Evolutionary conservation across 1,140 invertebrate species (phyloP).

Genomic region (Zaprionus kolodkinae): DNA sequence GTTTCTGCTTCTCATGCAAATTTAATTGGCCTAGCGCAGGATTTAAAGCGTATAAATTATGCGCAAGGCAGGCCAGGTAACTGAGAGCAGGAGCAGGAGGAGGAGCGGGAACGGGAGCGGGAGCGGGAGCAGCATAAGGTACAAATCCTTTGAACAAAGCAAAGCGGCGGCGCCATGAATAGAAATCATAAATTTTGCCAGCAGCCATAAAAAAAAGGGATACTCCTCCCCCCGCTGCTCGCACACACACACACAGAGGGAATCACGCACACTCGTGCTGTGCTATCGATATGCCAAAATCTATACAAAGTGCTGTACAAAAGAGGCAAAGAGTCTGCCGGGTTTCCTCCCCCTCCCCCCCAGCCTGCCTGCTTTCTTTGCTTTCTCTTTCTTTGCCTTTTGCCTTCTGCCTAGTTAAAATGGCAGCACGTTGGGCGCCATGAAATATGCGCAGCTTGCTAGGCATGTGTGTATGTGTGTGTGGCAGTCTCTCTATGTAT

Average conservation of each 20-base stretch:
- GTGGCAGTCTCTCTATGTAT: not conserved
- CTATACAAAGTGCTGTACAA: conserved; percentile 56
- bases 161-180: conserved; percentile 46
- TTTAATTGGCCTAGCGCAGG: conserved; percentile 48
- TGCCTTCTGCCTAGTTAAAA: conserved; percentile 38
- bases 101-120: not conserved
- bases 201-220: conserved; percentile 74
- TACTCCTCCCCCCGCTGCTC: conserved; percentile 10
- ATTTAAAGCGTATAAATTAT: conserved; percentile 72
- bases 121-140: conserved; percentile 44
- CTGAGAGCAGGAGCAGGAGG: not conserved
- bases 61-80: conserved; percentile 33
- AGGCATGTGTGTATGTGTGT: conserved; percentile 26
- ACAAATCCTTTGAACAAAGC: conserved; percentile 76
- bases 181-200: conserved; percentile 81
- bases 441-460: conserved; percentile 47
- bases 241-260: not conserved
- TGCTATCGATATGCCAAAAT: conserved; percentile 78
- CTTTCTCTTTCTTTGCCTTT: not conserved
- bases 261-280: conserved; percentile 2
- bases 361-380: not conserved
- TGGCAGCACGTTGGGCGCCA: conserved; percentile 50
- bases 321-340: conserved; percentile 27
- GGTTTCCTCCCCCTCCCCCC: not conserved
- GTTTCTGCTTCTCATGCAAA: conserved; percentile 68